Evolutionary conservation across 2,888 invertebrate genomes (phyloP), one percentile per base, ranked within the genome.

Genomic region (Tubulanus polymorphus): DNA sequence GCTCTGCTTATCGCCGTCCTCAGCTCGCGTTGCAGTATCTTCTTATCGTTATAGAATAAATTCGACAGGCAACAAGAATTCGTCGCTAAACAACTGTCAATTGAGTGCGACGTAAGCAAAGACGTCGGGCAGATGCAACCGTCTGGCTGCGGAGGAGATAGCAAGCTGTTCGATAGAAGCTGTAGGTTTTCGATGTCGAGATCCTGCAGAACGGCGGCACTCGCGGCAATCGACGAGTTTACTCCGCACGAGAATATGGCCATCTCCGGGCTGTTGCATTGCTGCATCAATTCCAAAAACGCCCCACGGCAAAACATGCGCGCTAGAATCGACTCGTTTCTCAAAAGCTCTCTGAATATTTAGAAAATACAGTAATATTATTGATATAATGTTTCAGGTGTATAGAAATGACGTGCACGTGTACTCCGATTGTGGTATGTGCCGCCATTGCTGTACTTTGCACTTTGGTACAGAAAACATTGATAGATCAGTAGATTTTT

Each of bases 151-250:
- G 75, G 72, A 2, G 71, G 61, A 18, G 69, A 59, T 27, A 76
- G 59, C 37, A 75, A 62, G 50, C 74, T 72, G 56, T 75, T 73
- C 3, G 78, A 76, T 45, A 78, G 59, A 37, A 79, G 68, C 66
- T 78, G 75, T 3, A 78, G 72, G 59, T 78, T 78, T 58, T 78
- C 79, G 28, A 78, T 68, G 59, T 79, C 78, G 45, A 78, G 68
- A 51, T 78, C 74, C 63, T 76, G 73, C 5, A 72, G 62, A 6
- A 69, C 62, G 2, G 74, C 72, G 20, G 73, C 70, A 55, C 73
- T 71, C 20, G 74, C 74, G 3, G 72, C 74, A 69, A 71, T 71
- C n/a, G 71, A 68, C 1, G 72, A 66, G 1, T 68, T 67, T 6
- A 69, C 62, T 28, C 65, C 68, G 51, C 68, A 69, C 2, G 68